phyloP scores from a whole-genome alignment of 2,797 vertebrate genomes.

The Lophura swinhoii region DNA sequence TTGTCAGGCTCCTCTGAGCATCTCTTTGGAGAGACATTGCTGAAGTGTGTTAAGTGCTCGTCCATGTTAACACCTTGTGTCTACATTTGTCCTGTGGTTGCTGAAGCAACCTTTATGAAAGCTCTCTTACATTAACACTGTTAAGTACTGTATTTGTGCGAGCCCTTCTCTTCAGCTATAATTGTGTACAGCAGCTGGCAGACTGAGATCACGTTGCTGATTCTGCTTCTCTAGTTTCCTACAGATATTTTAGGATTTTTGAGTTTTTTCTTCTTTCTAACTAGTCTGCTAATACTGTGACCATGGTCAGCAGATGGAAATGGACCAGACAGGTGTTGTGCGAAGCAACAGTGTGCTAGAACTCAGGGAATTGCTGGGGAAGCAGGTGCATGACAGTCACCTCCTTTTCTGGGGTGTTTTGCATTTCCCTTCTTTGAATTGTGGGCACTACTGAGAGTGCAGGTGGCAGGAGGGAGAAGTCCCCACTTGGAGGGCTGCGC shows the following conservation, averaged over 20 bases:
- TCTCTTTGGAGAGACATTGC: slow-evolving; percentile 11
- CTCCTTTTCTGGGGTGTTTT: background rate
- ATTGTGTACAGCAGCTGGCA: no score
- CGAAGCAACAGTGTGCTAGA: background rate
- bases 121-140: slow-evolving; percentile 5
- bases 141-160: slow-evolving; percentile 2
- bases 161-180: background rate
- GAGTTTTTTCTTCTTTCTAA: background rate
- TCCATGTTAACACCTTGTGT: slow-evolving; percentile 54
- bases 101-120: slow-evolving; percentile 44
- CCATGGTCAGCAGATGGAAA: background rate
- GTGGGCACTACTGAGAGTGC: background rate
- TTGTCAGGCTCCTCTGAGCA: background rate
- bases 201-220: background rate
- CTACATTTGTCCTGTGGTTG: slow-evolving; percentile 57
- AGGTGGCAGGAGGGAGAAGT: background rate
- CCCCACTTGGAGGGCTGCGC: rapidly evolving
- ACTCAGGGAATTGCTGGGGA: background rate
- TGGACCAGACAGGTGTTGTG: background rate
- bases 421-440: background rate
- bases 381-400: background rate
- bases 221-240: background rate
- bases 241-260: background rate
- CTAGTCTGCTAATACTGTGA: background rate
- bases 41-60: slow-evolving; percentile 53